phyloP scores from a whole-genome alignment of 2,113 vertebrate species.

The Okapia johnstoni region DNA sequence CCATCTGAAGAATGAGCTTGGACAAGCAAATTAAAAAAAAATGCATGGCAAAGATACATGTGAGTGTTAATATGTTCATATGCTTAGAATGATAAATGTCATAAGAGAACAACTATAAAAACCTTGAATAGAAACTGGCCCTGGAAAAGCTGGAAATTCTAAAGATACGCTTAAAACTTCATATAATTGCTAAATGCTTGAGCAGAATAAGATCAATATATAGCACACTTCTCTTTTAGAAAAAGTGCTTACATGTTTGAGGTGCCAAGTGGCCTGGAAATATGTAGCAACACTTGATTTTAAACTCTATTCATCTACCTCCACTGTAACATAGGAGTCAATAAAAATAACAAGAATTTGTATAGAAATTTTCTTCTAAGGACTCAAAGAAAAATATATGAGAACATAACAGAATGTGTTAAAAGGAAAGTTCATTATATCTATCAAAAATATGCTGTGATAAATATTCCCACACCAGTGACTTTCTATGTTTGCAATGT shows the following conservation, averaged over 20 bases:
- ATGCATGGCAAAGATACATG: background rate
- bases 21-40: background rate
- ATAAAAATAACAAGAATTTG: constrained; percentile 31
- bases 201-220: constrained; percentile 14
- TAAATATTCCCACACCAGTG: background rate
- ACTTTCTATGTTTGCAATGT: background rate
- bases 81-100: background rate
- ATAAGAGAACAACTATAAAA: background rate
- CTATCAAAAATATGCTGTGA: background rate
- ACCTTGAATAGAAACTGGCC: background rate
- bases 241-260: constrained; percentile 26
- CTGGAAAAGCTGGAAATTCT: constrained; percentile 28
- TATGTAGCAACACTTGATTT: background rate
- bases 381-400: background rate
- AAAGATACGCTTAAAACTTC: constrained; percentile 38
- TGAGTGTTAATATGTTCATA: background rate
- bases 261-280: constrained; percentile 25
- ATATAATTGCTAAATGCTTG: background rate
- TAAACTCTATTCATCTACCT: background rate
- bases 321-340: background rate
- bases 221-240: background rate
- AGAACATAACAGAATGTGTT: background rate
- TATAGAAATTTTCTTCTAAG: background rate
- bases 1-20: background rate
- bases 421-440: background rate